Evolutionary conservation across 2,888 invertebrate genomes (phyloP).

Genomic region (Philereme transversata): DNA sequence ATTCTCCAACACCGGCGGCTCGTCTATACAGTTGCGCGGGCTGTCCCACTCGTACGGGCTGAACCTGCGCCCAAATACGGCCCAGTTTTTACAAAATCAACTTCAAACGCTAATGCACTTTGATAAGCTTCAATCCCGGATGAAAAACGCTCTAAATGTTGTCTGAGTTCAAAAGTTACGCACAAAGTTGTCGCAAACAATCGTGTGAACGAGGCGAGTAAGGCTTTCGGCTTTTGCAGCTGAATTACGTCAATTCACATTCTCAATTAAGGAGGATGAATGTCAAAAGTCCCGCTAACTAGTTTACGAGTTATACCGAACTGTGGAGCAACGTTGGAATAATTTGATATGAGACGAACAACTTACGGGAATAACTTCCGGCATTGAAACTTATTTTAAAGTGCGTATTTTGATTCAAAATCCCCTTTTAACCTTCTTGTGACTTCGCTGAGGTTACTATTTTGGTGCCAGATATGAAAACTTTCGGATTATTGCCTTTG

Average conservation of each 20-base stretch:
- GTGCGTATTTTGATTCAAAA: slow-evolving; percentile 50
- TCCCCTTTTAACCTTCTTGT: slow-evolving; percentile 53
- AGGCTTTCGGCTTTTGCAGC: slow-evolving; percentile 12
- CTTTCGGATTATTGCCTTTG: slow-evolving; percentile 29
- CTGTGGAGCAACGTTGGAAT: slow-evolving; percentile 29
- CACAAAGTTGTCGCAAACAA: slow-evolving; percentile 15
- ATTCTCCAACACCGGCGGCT: slow-evolving; percentile 94
- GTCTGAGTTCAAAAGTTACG: slow-evolving; percentile 5
- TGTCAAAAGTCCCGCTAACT: slow-evolving; percentile 36
- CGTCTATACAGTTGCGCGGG: slow-evolving; percentile 92
- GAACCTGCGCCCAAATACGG: slow-evolving; percentile 87
- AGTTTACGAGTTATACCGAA: slow-evolving; percentile 33
- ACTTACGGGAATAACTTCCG: slow-evolving; percentile 35
- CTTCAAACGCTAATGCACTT: slow-evolving; percentile 36
- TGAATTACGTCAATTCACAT: slow-evolving; percentile 30
- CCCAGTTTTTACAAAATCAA: slow-evolving; percentile 55
- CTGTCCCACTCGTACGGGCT: slow-evolving; percentile 97
- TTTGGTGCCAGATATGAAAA: slow-evolving; percentile 50
- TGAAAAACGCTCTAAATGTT: slow-evolving; percentile 5
- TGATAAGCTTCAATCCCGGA: slow-evolving; percentile 34
- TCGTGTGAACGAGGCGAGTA: slow-evolving; percentile 21
- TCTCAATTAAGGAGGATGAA: slow-evolving; percentile 28
- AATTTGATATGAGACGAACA: slow-evolving; percentile 37
- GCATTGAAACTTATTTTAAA: slow-evolving; percentile 44
- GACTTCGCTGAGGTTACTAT: slow-evolving; percentile 81